Percentiles rank a stretch among this genome's conserved stretches.
Evolutionary conservation across 2,113 vertebrate species (phyloP).

Genomic region (Myrmecophaga tridactyla): DNA sequence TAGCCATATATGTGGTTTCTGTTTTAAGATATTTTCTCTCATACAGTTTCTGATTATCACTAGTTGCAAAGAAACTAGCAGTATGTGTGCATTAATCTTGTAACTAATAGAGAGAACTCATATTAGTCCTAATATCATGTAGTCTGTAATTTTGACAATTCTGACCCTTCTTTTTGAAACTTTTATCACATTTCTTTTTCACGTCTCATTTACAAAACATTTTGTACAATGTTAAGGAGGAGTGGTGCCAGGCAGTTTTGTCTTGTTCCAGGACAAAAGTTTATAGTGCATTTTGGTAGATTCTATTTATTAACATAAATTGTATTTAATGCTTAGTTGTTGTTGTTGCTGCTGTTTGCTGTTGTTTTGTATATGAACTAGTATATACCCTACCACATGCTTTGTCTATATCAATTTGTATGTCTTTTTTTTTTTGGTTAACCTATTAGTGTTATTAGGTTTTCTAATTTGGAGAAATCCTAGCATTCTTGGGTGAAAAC

Average conservation of each 20-base stretch:
- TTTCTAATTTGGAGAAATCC: not conserved
- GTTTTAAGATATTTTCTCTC: not conserved
- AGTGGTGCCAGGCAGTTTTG: not conserved
- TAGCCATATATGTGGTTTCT: not conserved
- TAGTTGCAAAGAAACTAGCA: not conserved
- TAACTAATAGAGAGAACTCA: not conserved
- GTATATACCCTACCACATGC: not conserved
- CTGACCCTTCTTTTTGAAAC: not conserved
- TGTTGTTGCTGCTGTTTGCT: not conserved
- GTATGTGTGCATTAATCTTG: not conserved
- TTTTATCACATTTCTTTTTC: not conserved
- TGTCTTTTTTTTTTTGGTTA: not conserved
- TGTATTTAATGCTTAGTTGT: not conserved
- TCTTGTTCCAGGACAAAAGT: not conserved
- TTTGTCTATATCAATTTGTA: not conserved
- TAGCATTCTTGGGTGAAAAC: not conserved
- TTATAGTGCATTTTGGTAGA: not conserved
- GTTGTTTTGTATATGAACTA: not conserved
- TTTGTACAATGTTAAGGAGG: not conserved
- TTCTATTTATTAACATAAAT: not conserved
- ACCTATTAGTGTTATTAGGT: not conserved
- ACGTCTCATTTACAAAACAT: not conserved
- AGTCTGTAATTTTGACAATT: not conserved
- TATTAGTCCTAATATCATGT: not conserved
- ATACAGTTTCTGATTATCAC: not conserved